Percentiles rank a stretch among this genome's conserved stretches.
Conservation (phyloP, 2,888 invertebrate genomes). For the Kuschelorhynchus macadamiae region DNA sequence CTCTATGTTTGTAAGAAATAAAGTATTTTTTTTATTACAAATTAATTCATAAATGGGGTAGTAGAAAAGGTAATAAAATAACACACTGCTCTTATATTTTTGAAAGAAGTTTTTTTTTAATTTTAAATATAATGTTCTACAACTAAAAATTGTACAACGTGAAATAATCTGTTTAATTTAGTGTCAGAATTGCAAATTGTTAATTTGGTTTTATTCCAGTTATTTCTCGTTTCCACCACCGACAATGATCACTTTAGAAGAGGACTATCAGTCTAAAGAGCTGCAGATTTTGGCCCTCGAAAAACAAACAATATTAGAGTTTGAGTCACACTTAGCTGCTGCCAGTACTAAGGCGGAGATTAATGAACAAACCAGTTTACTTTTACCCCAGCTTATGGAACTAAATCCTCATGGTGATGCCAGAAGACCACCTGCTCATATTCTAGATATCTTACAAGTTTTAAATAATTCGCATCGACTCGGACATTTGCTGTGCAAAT, state of each 20-base stretch:
- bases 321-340: constrained; percentile 92
- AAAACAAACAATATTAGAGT: constrained; percentile 85
- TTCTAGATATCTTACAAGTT: constrained; percentile 85
- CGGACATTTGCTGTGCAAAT: constrained; percentile 90
- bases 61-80: too few relatives aligned
- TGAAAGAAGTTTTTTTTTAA: too few relatives aligned
- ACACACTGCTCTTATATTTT: too few relatives aligned
- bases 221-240: constrained; percentile 82
- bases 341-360: constrained; percentile 91
- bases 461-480: constrained; percentile 85
- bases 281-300: constrained; percentile 79
- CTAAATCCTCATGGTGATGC: constrained; percentile 89
- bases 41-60: too few relatives aligned
- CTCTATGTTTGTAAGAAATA: too few relatives aligned
- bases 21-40: too few relatives aligned
- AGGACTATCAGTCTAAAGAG: constrained; percentile 76
- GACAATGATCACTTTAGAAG: constrained; percentile 74
- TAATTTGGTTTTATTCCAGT: constrained; percentile 31
- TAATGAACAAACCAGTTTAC: constrained; percentile 89
- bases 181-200: too few relatives aligned
- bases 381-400: constrained; percentile 87
- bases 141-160: too few relatives aligned
- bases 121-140: too few relatives aligned
- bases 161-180: too few relatives aligned
- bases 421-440: constrained; percentile 82